Base-by-base conservation (phyloP, 2,888 invertebrate species). In the Itoplectis maculator region DNA sequence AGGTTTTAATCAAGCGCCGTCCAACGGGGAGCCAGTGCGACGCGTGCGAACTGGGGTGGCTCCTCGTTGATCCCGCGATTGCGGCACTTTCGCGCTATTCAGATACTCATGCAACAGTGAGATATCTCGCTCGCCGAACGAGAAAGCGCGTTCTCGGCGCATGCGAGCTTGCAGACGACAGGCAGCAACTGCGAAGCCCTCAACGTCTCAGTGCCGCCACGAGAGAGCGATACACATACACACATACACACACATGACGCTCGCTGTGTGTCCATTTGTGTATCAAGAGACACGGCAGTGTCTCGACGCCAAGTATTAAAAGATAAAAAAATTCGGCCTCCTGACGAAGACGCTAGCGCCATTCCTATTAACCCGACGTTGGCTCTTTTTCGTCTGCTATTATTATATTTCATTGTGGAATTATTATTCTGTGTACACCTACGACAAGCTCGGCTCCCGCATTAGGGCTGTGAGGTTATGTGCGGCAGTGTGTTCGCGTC, bases 121-220 rank as follows among this genome's bases (percentile, higher is more conserved):
- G 40, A 40, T 20, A 42, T n/a, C n/a, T n/a, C n/a, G n/a, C n/a
- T n/a, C n/a, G n/a, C n/a, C n/a, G n/a, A n/a, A 29, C 29, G 29
- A 59, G 63, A 63, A 56, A 56, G 15, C 56, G 54, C 35, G 8
- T 49, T 79, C 47, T 54, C 63, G 70, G 70, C 20, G 65, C 42
- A 75, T 79, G 49, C 40, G 23, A 76, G 29, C 70, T 54, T 20
- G 11, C 4, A 20, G 23, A 20, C 20, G 54, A 54, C 23, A 23
- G 54, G 49, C 18, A 51, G 49, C 8, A 18, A 9, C 18, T 42
- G 13, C 45, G 11, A 5, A 3, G 29, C 29, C 5, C 47, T 20
- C 37, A 47, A 49, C 20, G 61, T 20, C 49, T 69, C 69, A 37
- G n/a, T 20, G 9, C 3, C 37, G 20, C 37, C 51, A 20, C 37